A percentile compares a stretch with the other conserved stretches of the same genome.
Conservation (phyloP, 2,113 vertebrate species). For the Lycaon pictus region DNA sequence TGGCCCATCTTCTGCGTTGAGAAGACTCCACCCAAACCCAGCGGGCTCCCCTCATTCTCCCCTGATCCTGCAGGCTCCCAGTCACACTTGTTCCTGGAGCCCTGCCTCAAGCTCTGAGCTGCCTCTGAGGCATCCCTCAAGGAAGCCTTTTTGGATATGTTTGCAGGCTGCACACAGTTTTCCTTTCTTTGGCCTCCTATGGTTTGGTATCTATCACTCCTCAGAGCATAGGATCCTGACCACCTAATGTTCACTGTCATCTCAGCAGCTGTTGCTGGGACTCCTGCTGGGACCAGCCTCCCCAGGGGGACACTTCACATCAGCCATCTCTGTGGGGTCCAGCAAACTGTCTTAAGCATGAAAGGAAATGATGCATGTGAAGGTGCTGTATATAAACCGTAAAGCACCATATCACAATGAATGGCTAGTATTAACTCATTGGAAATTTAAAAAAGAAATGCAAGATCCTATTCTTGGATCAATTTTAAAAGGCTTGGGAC, state of each 20-base stretch:
- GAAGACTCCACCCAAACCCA: not conserved
- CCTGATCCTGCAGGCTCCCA: not conserved
- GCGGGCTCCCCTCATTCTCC: not conserved
- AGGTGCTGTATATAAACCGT: not conserved
- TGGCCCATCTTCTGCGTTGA: not conserved
- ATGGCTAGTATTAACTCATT: conserved; percentile 9
- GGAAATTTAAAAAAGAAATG: conserved; percentile 31
- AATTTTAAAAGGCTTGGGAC: not conserved
- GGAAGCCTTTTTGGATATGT: not conserved
- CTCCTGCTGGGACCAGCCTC: not conserved
- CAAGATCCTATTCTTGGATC: not conserved
- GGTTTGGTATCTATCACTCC: not conserved
- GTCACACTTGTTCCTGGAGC: no score
- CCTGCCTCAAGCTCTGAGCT: not conserved
- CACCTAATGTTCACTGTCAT: not conserved
- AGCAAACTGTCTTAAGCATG: not conserved
- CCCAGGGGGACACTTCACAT: not conserved
- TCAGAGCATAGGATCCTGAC: not conserved
- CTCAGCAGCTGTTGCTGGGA: not conserved
- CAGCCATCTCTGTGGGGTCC: not conserved
- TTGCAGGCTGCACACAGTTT: not conserved
- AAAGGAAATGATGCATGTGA: not conserved
- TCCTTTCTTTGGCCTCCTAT: not conserved
- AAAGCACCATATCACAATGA: not conserved
- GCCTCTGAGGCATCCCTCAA: not conserved